A percentile compares a stretch with the other conserved stretches of the same genome.
phyloP scores from a whole-genome alignment of 2,888 invertebrate species.

The Drosophila mimica region DNA sequence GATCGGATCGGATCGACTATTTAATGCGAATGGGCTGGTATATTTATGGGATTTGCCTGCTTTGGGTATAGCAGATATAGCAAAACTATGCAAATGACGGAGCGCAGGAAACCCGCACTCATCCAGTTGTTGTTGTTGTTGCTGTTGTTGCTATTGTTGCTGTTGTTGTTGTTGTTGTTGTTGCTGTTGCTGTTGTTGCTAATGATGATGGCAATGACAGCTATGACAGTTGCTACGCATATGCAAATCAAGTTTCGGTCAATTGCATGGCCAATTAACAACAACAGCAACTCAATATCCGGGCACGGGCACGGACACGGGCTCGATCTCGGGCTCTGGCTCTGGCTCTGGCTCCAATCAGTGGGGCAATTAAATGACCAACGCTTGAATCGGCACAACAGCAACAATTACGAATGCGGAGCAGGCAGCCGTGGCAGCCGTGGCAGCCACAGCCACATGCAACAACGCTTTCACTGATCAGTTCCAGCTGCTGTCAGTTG shows the following conservation, averaged over 20 bases:
- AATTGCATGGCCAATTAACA: slow-evolving; percentile 64
- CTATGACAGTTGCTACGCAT: slow-evolving; percentile 46
- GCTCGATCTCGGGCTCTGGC: background rate
- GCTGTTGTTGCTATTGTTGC: background rate
- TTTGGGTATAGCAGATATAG: slow-evolving; percentile 23
- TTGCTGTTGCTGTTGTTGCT: slow-evolving; percentile 26
- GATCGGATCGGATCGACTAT: slow-evolving; percentile 16
- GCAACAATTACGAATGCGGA: slow-evolving; percentile 77
- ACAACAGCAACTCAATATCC: slow-evolving; percentile 62
- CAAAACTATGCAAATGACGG: slow-evolving; percentile 19
- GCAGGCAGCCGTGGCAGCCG: slow-evolving; percentile 53
- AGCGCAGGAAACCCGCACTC: slow-evolving; percentile 44
- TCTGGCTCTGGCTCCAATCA: background rate
- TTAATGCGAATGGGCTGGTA: slow-evolving; percentile 47
- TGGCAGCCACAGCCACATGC: slow-evolving; percentile 30
- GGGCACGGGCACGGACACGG: slow-evolving; percentile 42
- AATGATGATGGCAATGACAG: slow-evolving; percentile 63
- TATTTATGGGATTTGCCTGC: slow-evolving; percentile 49
- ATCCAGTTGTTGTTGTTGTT: slow-evolving; percentile 4
- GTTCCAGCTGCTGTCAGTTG: slow-evolving; percentile 10
- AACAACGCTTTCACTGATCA: slow-evolving; percentile 53
- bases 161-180: background rate
- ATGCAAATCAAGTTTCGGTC: slow-evolving; percentile 67
- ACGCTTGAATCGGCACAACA: slow-evolving; percentile 64
- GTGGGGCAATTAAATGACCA: slow-evolving; percentile 63